Conservation (phyloP, 2,888 invertebrate genomes). For the Spodoptera picta region DNA sequence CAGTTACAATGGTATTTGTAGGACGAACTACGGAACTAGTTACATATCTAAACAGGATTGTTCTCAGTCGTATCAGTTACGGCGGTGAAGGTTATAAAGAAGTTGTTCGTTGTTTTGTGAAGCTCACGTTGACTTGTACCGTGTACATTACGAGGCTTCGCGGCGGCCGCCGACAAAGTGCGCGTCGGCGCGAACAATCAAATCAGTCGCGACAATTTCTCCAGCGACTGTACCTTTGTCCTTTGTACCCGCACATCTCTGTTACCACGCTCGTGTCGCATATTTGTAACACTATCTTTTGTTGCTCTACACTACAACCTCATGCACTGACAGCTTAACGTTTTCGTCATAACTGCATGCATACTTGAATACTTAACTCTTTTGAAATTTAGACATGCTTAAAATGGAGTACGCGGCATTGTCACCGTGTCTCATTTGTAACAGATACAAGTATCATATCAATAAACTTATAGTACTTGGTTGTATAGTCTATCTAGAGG, state of each 20-base stretch:
- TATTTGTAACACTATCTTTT: conserved; percentile 61
- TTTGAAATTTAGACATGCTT: conserved; percentile 22
- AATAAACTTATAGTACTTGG: neutral
- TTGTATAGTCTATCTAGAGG: no score
- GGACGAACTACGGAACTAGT: conserved; percentile 4
- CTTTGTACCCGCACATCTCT: conserved; percentile 55
- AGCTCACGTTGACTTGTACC: conserved; percentile 47
- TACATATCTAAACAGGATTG: conserved; percentile 22
- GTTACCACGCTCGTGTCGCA: conserved; percentile 45
- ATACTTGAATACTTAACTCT: conserved; percentile 42
- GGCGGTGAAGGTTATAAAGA: conserved; percentile 69
- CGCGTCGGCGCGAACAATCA: conserved; percentile 77
- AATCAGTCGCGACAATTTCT: conserved; percentile 81
- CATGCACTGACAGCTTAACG: conserved; percentile 45
- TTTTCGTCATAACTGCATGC: conserved; percentile 25
- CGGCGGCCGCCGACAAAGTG: conserved; percentile 81
- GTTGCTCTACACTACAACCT: conserved; percentile 45
- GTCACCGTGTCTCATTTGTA: conserved; percentile 14
- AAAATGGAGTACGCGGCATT: conserved; percentile 16
- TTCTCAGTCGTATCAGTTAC: conserved; percentile 66
- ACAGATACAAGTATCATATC: conserved; percentile 13
- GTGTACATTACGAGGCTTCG: conserved; percentile 41
- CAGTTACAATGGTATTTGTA: conserved; percentile 9
- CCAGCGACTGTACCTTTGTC: conserved; percentile 63
- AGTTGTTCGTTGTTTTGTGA: conserved; percentile 58